phyloP scores from a whole-genome alignment of 2,797 vertebrate genomes.

The Perodicticus potto region DNA sequence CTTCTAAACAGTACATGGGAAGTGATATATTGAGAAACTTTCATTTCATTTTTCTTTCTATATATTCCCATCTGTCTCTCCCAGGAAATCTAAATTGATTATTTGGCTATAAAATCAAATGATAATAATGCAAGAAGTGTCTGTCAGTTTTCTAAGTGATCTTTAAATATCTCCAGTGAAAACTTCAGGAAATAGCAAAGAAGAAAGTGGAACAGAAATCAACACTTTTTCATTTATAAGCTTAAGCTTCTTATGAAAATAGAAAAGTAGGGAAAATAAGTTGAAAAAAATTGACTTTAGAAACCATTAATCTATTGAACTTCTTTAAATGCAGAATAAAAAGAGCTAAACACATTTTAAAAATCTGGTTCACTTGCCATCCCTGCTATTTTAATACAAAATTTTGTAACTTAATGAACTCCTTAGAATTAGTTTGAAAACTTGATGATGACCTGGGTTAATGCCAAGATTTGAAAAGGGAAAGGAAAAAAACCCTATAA shows the following conservation, averaged over 20 bases:
- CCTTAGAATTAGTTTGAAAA: neutral
- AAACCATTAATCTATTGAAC: conserved; percentile 12
- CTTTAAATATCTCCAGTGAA: conserved; percentile 27
- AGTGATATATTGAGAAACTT: neutral
- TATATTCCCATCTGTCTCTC: neutral
- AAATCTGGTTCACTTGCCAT: neutral
- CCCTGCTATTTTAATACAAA: neutral
- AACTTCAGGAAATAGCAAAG: conserved; percentile 37
- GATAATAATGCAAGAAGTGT: neutral
- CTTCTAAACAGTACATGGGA: neutral
- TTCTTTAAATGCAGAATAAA: neutral
- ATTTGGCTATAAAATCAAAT: conserved; percentile 30
- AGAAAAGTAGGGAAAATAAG: neutral
- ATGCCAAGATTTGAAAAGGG: neutral
- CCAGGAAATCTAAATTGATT: neutral
- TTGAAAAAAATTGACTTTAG: conserved; percentile 1
- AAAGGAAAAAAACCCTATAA: neutral
- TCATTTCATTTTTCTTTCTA: neutral
- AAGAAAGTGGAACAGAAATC: neutral
- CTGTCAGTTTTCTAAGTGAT: neutral
- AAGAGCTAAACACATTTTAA: neutral
- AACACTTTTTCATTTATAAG: neutral
- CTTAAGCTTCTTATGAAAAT: conserved; percentile 24
- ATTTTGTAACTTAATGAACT: neutral
- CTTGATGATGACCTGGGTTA: neutral